These are phyloP conservation scores for Microcebus murinus DNA, from an alignment of 2,113 vertebrate genomes.

Conservation along the genomic window DNA sequence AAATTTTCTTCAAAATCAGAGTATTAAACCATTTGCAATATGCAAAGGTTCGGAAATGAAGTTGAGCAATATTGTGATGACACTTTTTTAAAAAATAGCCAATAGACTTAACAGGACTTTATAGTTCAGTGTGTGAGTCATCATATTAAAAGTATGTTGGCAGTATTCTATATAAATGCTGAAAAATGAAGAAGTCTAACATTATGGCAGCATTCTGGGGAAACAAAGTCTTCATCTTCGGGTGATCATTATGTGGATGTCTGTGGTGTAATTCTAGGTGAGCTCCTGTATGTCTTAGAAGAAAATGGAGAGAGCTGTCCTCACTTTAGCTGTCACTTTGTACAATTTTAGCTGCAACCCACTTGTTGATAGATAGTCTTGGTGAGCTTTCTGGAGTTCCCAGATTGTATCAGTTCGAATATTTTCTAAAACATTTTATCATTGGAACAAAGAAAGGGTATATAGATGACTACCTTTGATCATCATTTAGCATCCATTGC, in stretches of 20 bases:
- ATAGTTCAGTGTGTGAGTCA: neutral
- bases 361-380: neutral
- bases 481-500: neutral
- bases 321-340: neutral
- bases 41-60: neutral
- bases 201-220: neutral
- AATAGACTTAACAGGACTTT: neutral
- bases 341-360: neutral
- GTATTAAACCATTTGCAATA: neutral
- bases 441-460: neutral
- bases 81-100: neutral
- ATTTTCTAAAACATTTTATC: neutral
- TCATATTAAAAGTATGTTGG: neutral
- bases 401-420: neutral
- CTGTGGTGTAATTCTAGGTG: neutral
- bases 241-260: neutral
- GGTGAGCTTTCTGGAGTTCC: neutral
- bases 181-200: neutral
- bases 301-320: neutral
- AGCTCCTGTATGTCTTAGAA: neutral
- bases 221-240: neutral
- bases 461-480: neutral
- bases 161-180: neutral
- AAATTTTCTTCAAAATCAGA: constrained; percentile 27
- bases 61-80: neutral